A percentile compares a stretch with the other conserved stretches of the same genome.
Conservation (phyloP, 2,797 vertebrate genomes). For the Clarias pachynema region DNA sequence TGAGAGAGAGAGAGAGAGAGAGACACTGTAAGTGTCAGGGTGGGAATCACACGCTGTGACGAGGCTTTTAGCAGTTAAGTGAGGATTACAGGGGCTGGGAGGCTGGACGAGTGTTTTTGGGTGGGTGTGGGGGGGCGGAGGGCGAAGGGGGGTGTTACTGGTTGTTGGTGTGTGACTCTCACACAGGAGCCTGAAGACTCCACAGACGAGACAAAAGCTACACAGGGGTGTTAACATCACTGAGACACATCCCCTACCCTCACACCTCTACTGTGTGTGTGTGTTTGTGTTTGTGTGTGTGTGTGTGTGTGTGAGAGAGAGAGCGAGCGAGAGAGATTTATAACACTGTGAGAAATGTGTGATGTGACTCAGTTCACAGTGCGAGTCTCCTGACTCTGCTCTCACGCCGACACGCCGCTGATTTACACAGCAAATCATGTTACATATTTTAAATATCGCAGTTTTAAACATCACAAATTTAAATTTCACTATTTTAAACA, state of each 20-base stretch:
- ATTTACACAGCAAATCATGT: background rate
- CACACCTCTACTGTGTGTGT: background rate
- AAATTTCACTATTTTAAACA: too few relatives aligned
- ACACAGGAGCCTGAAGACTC: background rate
- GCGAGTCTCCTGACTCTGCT: background rate
- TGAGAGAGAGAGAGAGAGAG: background rate
- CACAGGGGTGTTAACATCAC: conserved; percentile 8
- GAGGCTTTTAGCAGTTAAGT: conserved; percentile 72
- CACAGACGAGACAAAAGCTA: background rate
- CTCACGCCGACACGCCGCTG: background rate
- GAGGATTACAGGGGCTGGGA: conserved; percentile 66
- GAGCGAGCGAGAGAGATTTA: background rate
- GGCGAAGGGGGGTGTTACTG: too few relatives aligned
- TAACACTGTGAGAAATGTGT: background rate
- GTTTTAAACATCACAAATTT: background rate
- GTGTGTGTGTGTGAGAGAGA: background rate
- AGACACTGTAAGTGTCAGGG: background rate
- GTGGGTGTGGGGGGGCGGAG: conserved; percentile 9
- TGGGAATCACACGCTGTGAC: conserved; percentile 71
- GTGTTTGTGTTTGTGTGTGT: background rate
- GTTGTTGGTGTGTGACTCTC: background rate
- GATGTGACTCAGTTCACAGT: background rate
- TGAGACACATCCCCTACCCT: background rate
- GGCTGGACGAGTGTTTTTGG: conserved; percentile 56
- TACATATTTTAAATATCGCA: background rate